These are phyloP conservation scores for Caradrina kadenii DNA, from an alignment of 2,888 invertebrate species.

Conservation along the genomic window DNA sequence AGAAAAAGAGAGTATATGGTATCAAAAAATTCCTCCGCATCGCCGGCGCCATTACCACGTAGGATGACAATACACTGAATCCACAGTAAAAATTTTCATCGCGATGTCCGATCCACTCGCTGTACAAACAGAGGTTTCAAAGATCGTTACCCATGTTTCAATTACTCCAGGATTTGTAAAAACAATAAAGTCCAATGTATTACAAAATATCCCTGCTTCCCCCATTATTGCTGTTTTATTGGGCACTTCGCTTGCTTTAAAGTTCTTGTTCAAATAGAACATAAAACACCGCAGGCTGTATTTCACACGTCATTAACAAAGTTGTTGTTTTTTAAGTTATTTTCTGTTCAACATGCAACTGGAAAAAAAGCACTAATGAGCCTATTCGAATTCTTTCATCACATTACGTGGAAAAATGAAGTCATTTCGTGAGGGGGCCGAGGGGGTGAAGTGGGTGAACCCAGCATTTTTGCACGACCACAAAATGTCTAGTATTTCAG, in stretches of 20 bases:
- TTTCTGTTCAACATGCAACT: constrained; percentile 72
- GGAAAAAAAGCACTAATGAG: constrained; percentile 65
- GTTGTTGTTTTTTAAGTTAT: constrained; percentile 69
- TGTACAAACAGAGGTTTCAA: neutral
- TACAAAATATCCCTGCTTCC: constrained; percentile 36
- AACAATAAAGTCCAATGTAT: constrained; percentile 31
- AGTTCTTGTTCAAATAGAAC: constrained; percentile 53
- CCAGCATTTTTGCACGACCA: constrained; percentile 74
- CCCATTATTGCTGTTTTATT: constrained; percentile 50
- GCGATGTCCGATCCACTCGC: too few relatives aligned
- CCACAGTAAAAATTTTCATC: too few relatives aligned
- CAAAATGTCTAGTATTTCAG: constrained; percentile 66
- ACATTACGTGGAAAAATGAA: constrained; percentile 75
- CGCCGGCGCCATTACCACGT: too few relatives aligned
- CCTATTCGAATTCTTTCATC: constrained; percentile 69
- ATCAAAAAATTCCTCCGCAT: too few relatives aligned
- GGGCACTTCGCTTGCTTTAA: constrained; percentile 41
- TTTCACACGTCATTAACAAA: constrained; percentile 71
- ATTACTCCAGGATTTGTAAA: constrained; percentile 22
- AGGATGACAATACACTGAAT: too few relatives aligned
- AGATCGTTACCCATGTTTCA: neutral
- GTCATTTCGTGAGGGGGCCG: constrained; percentile 69
- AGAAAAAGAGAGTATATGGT: too few relatives aligned
- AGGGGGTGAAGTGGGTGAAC: constrained; percentile 35
- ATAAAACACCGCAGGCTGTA: constrained; percentile 69